Evolutionary conservation across 2,797 vertebrate genomes (phyloP), one percentile per base, ranked within the genome.

Genomic region (Protonibea diacanthus): DNA sequence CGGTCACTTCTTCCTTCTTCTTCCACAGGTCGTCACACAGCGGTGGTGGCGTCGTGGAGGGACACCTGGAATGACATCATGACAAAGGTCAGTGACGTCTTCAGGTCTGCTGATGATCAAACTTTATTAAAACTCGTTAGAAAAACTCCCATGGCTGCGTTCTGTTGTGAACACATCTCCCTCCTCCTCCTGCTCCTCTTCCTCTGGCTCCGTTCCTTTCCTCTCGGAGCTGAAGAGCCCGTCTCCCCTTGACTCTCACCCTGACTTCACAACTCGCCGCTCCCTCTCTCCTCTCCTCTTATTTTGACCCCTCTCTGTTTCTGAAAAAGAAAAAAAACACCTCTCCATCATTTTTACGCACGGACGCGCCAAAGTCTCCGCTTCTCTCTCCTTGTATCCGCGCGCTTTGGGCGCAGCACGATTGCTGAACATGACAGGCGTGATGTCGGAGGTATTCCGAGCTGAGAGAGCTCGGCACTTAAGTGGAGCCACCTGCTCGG

Each of bases 281-380:
- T 15, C 20, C 63, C n/a, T n/a, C 23, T 55, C 64, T 0, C 44
- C 3, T 44, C 40, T 2, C 9, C 11, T 13, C 42, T 38, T 9
- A 38, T 38, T 38, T 9, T 38, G 2, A 29, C 25, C 40, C 13
- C 29, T 12, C 20, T 17, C 6, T 17, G 29, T 18, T 45, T 18
- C 48, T 21, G 7, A 2, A 33, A 44, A 48, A 21, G 29, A 6
- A 38, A 9, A 38, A 38, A 38, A n/a, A n/a, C n/a, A 8, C 2
- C 33, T 9, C 7, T 38, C 33, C 33, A 38, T 38, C 33, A 38
- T 38, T 78, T 90, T 90, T 89, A 91, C 85, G 86, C 88, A 71
- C 80, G 23, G 49, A 62, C 12, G 21, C 66, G 33, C 59, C 21
- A 33, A 33, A 44, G 14, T 23, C 47, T 0, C 13, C 1, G 3